A percentile compares a stretch with the other conserved stretches of the same genome.
phyloP scores from a whole-genome alignment of 1,140 invertebrate genomes.

The Dendroctonus ponderosae region DNA sequence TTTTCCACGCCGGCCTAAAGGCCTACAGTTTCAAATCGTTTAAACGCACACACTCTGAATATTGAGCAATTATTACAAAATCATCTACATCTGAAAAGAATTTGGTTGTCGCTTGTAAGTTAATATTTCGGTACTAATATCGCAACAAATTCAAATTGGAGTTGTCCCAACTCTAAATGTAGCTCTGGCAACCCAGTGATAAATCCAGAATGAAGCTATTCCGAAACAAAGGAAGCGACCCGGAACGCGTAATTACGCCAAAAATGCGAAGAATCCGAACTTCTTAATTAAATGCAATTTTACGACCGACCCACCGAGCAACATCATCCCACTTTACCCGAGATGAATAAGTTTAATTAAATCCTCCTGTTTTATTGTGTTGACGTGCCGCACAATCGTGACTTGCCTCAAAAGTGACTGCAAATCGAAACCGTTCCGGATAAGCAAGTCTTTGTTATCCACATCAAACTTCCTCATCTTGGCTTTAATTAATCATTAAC shows the following conservation, averaged over 20 bases:
- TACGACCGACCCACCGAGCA: conserved; percentile 32
- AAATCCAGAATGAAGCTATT: conserved; percentile 47
- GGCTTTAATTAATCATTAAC: too few species aligned
- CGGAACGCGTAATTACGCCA: conserved; percentile 50
- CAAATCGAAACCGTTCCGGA: neutral
- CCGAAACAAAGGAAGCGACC: conserved; percentile 43
- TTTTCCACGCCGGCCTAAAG: too few species aligned
- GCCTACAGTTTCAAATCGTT: too few species aligned
- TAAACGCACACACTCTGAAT: too few species aligned
- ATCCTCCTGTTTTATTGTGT: conserved; percentile 51
- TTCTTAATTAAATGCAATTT: conserved; percentile 53
- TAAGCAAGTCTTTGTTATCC: too few species aligned
- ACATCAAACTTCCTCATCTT: too few species aligned
- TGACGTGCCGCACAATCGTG: conserved; percentile 29
- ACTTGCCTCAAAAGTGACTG: conserved; percentile 34
- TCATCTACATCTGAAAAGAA: too few species aligned
- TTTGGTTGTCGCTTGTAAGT: too few species aligned
- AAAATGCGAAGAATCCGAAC: conserved; percentile 52
- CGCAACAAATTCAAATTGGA: too few species aligned
- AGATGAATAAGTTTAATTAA: conserved; percentile 54
- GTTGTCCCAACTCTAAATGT: too few species aligned
- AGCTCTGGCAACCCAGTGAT: conserved; percentile 10
- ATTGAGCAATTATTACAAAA: too few species aligned
- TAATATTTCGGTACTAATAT: too few species aligned
- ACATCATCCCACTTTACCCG: conserved; percentile 48